Percentiles rank a stretch among this genome's conserved stretches.
Conservation (phyloP, 2,113 vertebrate species). For the Heterocephalus glaber region DNA sequence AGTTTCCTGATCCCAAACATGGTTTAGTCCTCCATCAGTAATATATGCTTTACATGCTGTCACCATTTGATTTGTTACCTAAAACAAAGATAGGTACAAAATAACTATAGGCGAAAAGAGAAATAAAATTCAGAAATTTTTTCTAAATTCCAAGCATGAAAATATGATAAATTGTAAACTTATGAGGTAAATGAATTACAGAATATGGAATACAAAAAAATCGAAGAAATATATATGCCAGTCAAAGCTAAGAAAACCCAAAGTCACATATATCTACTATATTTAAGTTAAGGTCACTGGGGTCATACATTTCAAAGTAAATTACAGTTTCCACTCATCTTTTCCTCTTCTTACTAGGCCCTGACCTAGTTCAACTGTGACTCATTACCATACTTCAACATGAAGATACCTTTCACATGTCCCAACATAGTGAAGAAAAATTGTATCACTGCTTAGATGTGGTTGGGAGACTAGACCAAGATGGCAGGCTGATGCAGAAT, state of each 20-base stretch:
- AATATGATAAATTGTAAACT: background rate
- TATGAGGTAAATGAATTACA: background rate
- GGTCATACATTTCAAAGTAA: background rate
- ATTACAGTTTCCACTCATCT: slow-evolving; percentile 2
- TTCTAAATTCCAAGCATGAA: slow-evolving; percentile 1
- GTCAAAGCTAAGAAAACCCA: slow-evolving; percentile 10
- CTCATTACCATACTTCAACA: background rate
- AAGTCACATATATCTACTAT: background rate
- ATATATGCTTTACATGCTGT: slow-evolving; percentile 90
- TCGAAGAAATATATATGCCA: background rate
- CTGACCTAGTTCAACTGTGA: background rate
- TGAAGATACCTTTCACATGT: background rate
- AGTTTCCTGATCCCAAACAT: slow-evolving; percentile 90
- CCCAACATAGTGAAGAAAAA: background rate
- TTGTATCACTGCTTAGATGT: background rate
- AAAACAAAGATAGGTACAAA: slow-evolving; percentile 59
- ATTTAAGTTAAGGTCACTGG: background rate
- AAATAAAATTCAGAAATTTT: background rate
- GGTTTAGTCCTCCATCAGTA: slow-evolving; percentile 84
- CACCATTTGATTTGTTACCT: slow-evolving; percentile 94
- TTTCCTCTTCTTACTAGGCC: background rate
- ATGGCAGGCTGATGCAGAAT: background rate
- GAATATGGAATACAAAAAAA: background rate
- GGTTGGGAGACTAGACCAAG: background rate
- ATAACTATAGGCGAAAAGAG: slow-evolving; percentile 23